Evolutionary conservation across 2,888 invertebrate species (phyloP).

Genomic region (Drosophila cyrtoloma): DNA sequence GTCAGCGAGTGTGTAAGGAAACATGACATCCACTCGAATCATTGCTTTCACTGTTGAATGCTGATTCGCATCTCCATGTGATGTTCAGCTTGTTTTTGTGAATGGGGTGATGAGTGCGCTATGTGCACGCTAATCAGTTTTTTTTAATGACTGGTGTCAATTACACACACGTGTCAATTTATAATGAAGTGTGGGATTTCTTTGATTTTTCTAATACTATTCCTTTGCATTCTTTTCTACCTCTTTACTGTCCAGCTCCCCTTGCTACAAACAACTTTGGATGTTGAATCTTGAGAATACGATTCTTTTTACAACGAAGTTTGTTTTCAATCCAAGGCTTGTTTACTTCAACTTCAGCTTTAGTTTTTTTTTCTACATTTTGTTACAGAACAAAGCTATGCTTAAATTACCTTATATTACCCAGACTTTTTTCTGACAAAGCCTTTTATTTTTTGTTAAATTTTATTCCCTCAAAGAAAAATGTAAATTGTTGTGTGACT

Average conservation of each 20-base stretch:
- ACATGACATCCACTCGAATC: constrained; percentile 40
- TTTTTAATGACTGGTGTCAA: background rate
- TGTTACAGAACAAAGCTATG: background rate
- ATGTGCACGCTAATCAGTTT: constrained; percentile 1
- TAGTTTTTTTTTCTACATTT: background rate
- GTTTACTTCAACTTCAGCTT: constrained; percentile 1
- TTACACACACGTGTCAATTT: constrained; percentile 5
- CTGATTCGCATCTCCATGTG: constrained; percentile 10
- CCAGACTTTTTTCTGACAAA: background rate
- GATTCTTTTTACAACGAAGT: background rate
- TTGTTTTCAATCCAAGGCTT: constrained; percentile 8
- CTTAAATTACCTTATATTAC: constrained; percentile 16
- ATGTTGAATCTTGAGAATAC: constrained; percentile 1
- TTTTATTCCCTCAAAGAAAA: constrained; percentile 1
- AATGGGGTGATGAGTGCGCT: constrained; percentile 12
- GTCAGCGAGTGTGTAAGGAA: constrained; percentile 11
- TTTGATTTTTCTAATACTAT: background rate
- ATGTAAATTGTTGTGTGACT: background rate
- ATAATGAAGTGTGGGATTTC: background rate
- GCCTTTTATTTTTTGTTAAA: background rate
- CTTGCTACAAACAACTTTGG: background rate
- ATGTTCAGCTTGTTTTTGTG: constrained; percentile 3
- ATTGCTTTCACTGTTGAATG: constrained; percentile 14
- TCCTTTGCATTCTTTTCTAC: background rate
- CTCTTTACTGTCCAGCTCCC: background rate